A percentile compares a stretch with the other conserved stretches of the same genome.
These are phyloP conservation scores for Oligia fasciuncula DNA, from an alignment of 2,888 invertebrate genomes.

Conservation along the genomic window DNA sequence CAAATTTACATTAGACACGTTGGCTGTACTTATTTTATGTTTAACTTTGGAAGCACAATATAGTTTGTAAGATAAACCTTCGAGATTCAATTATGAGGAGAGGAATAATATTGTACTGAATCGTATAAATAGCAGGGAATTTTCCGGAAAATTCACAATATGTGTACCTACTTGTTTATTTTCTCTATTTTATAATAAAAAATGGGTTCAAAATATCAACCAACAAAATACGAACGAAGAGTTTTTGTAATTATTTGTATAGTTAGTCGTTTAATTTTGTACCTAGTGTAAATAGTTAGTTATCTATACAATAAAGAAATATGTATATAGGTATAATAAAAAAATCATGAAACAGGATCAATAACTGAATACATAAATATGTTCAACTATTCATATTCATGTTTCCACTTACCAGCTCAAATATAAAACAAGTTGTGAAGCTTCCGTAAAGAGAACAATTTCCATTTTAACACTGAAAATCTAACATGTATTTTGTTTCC, in stretches of 20 bases:
- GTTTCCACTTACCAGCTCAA: background rate
- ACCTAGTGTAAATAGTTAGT: too few relatives aligned
- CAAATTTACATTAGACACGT: constrained; percentile 5
- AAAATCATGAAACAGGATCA: too few relatives aligned
- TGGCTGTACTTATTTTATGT: background rate
- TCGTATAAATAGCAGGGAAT: too few relatives aligned
- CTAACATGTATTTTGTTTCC: constrained; percentile 14
- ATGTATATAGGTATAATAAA: too few relatives aligned
- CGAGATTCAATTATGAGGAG: background rate
- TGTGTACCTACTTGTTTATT: background rate
- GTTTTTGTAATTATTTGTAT: too few relatives aligned
- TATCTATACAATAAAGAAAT: too few relatives aligned
- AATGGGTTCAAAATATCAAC: background rate
- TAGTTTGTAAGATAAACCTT: background rate
- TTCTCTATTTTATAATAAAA: background rate
- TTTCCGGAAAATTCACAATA: background rate
- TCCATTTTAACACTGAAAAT: constrained; percentile 3
- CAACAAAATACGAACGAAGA: background rate
- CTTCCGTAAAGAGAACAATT: background rate
- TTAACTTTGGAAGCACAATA: background rate
- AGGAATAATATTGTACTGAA: background rate
- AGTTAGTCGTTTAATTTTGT: too few relatives aligned
- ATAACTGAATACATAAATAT: background rate
- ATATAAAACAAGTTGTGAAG: background rate
- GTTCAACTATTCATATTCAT: too few relatives aligned